Evolutionary conservation across 2,888 invertebrate species (phyloP).

Genomic region (Amiota mariae): DNA sequence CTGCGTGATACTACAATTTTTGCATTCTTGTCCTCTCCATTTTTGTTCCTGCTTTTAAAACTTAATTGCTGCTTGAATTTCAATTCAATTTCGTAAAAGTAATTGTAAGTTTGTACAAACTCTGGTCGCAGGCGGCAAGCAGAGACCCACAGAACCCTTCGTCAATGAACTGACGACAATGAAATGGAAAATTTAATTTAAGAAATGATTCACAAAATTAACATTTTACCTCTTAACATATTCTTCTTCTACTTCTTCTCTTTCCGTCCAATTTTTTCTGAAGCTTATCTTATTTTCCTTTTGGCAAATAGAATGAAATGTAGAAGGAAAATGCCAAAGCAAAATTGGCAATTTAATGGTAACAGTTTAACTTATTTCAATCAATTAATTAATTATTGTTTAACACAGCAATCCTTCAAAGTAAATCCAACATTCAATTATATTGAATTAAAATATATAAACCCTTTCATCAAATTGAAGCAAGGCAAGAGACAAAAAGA

Average conservation of each 20-base stretch:
- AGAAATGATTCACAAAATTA: conserved; percentile 39
- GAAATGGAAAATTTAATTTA: conserved; percentile 48
- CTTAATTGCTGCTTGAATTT: conserved; percentile 67
- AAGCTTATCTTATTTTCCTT: background rate
- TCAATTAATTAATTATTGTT: conserved; percentile 68
- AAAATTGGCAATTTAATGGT: conserved; percentile 28
- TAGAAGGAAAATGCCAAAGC: background rate
- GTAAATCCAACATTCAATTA: conserved; percentile 27
- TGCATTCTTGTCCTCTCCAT: conserved; percentile 43
- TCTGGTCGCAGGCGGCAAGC: conserved; percentile 18
- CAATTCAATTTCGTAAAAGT: conserved; percentile 56
- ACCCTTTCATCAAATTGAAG: background rate
- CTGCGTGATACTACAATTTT: background rate
- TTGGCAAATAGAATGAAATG: background rate
- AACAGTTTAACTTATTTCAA: conserved; percentile 53
- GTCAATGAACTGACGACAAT: conserved; percentile 42
- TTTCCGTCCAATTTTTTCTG: background rate
- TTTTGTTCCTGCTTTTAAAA: conserved; percentile 11
- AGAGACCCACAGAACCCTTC: background rate
- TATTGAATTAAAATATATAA: too few relatives aligned
- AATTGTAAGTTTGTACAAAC: conserved; percentile 38
- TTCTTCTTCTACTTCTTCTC: too few relatives aligned
- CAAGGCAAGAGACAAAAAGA: too few relatives aligned
- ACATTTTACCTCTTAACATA: conserved; percentile 46
- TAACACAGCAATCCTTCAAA: conserved; percentile 43